These are phyloP conservation scores for Saxicola maurus DNA, from an alignment of 2,797 vertebrate species.

Conservation along the genomic window DNA sequence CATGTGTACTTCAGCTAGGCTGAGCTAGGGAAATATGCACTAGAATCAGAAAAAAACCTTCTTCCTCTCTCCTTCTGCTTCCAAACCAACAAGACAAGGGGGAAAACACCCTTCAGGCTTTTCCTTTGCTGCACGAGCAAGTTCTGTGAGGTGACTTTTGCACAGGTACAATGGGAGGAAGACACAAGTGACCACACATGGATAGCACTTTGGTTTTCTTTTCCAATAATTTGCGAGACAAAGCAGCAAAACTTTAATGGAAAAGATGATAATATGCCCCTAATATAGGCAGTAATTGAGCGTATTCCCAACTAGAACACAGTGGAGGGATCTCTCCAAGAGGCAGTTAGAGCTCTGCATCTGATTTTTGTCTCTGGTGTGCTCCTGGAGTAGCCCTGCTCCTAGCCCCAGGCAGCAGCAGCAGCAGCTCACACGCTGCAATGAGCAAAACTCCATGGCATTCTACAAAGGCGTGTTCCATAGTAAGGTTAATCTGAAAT, in stretches of 20 bases:
- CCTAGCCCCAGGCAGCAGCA: neutral
- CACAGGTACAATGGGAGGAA: neutral
- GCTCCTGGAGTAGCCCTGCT: neutral
- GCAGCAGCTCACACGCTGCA: neutral
- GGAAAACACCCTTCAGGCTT: neutral
- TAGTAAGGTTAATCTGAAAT: neutral
- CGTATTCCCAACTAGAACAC: neutral
- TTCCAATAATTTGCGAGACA: neutral
- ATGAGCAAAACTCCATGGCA: neutral
- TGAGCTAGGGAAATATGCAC: neutral
- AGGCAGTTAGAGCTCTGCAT: neutral
- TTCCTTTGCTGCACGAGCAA: accelerated
- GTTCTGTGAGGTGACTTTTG: neutral
- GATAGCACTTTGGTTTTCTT: neutral
- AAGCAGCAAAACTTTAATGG: neutral
- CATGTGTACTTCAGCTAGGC: neutral
- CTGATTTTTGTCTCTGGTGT: neutral
- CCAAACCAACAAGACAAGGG: neutral
- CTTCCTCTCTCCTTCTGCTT: neutral
- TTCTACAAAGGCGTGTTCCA: neutral
- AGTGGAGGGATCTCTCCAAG: neutral
- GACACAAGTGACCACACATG: neutral
- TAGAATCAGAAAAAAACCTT: neutral
- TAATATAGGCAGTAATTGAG: neutral
- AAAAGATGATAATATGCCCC: neutral